phyloP scores from a whole-genome alignment of 2,797 vertebrate species.

The Tauraco hartlaubi region DNA sequence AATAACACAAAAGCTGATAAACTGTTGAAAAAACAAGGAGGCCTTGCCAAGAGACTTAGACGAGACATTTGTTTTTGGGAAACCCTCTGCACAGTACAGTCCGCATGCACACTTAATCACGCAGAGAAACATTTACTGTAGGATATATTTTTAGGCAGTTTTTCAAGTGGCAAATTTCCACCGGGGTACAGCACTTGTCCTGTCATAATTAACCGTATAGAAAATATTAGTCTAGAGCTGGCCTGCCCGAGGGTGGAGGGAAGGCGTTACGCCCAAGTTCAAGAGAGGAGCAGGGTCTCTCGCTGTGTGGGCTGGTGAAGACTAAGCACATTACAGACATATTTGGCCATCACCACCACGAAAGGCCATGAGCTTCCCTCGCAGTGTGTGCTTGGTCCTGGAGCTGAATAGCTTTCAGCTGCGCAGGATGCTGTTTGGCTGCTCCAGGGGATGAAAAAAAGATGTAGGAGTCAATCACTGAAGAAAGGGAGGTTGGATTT shows the following conservation, averaged over 20 bases:
- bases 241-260: background rate
- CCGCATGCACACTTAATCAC: conserved; percentile 45
- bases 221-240: conserved; percentile 64
- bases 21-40: conserved; percentile 34
- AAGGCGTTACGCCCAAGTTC: conserved; percentile 29
- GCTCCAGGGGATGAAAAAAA: background rate
- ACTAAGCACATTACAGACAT: conserved; percentile 63
- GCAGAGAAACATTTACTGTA: conserved; percentile 54
- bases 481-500: background rate
- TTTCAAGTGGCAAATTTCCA: conserved; percentile 71
- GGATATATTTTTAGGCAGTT: conserved; percentile 65
- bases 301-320: conserved; percentile 67
- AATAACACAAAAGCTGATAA: conserved; percentile 58
- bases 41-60: conserved; percentile 48
- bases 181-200: conserved; percentile 61
- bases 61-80: conserved; percentile 51
- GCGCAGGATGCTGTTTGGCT: conserved; percentile 53
- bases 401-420: conserved; percentile 63
- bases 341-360: conserved; percentile 56
- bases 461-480: conserved; percentile 41
- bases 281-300: conserved; percentile 54
- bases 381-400: background rate
- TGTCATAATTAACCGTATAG: conserved; percentile 58
- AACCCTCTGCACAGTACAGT: background rate
- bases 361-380: conserved; percentile 42